Base-by-base conservation (phyloP, 2,888 invertebrate species). In the Nipponacmea schrenckii region DNA sequence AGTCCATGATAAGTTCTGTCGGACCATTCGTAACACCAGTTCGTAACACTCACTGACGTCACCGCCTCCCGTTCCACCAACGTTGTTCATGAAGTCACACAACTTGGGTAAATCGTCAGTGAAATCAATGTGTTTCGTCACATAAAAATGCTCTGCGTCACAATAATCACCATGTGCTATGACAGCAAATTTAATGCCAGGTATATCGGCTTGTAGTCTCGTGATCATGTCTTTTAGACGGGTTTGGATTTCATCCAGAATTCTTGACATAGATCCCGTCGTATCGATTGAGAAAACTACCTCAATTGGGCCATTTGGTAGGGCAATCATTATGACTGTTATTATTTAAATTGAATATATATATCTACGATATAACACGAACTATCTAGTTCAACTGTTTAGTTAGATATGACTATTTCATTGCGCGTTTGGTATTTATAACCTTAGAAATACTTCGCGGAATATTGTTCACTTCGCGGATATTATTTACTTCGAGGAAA, bases 151-250 rank as follows among this genome's bases (percentile, higher is more conserved):
- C 10, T 79, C 77, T 17, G 74, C 74, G 75, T 87, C 87, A 66
- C 85, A 85, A 74, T 87, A 87, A 74, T 87, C 87, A 0, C 87
- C 87, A 67, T 87, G 87, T 1, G 87, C 87, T 26, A 87, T 78
- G 26, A 87, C 79, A 7, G 83, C 84, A 14, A 86, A 80, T n/a
- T 81, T 78, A 50, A 87, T 81, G 7, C 79, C 81, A 0, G 85
- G 85, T 48, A 87, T 85, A 77, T 87, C 87, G 44, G 82, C 80
- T 64, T 84, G 81, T 7, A 87, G 80, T 14, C 86, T 80, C 72
- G 84, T 79, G 39, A 86, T 82, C 79, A 86, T 83, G 70, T 86
- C 84, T 17, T 80, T 77, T 8, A 86, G 71, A 15, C 84, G 79
- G 17, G 75, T 78, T 46, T 81, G 78, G n/a, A 87, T 84, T 73